These are phyloP conservation scores for Notolepis coatsorum DNA, from an alignment of 2,797 vertebrate species.

Conservation along the genomic window DNA sequence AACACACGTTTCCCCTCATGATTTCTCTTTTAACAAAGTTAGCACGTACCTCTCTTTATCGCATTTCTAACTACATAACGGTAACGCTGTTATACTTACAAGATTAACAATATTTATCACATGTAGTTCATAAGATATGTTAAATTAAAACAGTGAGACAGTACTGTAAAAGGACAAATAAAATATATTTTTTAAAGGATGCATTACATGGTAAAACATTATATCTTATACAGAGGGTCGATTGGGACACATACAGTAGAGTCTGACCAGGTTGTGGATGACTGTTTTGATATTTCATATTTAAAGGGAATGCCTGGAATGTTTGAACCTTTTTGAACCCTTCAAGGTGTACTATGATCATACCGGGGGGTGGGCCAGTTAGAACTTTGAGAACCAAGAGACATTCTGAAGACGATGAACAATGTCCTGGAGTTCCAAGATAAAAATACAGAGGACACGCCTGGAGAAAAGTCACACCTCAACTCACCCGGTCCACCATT, in stretches of 20 bases:
- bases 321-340: too few species aligned
- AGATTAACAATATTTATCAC: constrained; percentile 77
- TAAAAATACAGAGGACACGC: too few species aligned
- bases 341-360: too few species aligned
- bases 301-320: too few species aligned
- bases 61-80: constrained; percentile 53
- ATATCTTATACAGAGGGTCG: constrained; percentile 46
- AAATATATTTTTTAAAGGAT: constrained; percentile 10
- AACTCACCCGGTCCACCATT: too few species aligned
- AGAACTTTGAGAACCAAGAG: too few species aligned
- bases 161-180: constrained; percentile 60
- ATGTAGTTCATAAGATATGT: constrained; percentile 69
- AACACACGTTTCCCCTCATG: constrained; percentile 53
- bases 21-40: constrained; percentile 60
- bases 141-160: constrained; percentile 65
- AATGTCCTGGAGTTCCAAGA: too few species aligned
- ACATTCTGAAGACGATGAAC: too few species aligned
- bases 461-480: too few species aligned
- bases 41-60: constrained; percentile 46
- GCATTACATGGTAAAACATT: constrained; percentile 44
- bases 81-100: constrained; percentile 72
- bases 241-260: constrained; percentile 44
- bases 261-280: constrained; percentile 48
- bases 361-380: too few species aligned
- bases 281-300: too few species aligned